Conservation (phyloP, 92 coral and sea anemone genomes). For the Phenganax marumi region DNA sequence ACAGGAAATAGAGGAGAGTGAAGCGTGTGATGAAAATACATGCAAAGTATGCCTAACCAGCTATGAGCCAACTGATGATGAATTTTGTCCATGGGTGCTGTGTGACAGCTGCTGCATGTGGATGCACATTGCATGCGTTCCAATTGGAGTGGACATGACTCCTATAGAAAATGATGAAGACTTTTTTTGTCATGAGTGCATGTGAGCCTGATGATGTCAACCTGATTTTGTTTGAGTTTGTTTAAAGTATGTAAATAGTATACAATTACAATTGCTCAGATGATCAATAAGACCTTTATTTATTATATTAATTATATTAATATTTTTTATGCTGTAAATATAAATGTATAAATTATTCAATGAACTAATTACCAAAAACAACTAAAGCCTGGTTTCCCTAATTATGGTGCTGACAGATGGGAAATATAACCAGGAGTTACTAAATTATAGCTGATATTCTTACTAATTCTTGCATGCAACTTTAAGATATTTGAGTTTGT, state of each 20-base stretch:
- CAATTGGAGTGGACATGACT: slow-evolving; percentile 45
- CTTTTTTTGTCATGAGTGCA: slow-evolving; percentile 52
- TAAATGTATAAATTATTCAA: no score
- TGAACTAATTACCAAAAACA: no score
- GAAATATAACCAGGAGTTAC: no score
- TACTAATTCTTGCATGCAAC: no score
- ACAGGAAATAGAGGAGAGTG: background rate
- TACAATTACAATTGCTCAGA: no score
- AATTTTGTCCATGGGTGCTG: slow-evolving; percentile 44
- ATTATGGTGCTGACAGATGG: no score
- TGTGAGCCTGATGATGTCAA: background rate
- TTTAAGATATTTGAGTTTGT: no score
- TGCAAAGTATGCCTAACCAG: slow-evolving; percentile 41
- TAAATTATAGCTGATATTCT: no score
- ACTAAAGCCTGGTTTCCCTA: no score
- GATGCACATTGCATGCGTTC: slow-evolving; percentile 59
- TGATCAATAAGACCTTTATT: no score
- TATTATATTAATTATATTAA: slow-evolving; percentile 15
- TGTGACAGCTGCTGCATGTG: slow-evolving; percentile 44
- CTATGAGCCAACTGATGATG: slow-evolving; percentile 41
- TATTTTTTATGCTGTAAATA: background rate
- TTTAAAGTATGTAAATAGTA: slow-evolving; percentile 3
- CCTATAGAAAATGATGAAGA: slow-evolving; percentile 45
- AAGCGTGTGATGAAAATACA: slow-evolving; percentile 27
- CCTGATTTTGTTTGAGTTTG: background rate